Conservation (phyloP, 2,113 vertebrate genomes). For the Ptyas mucosa region DNA sequence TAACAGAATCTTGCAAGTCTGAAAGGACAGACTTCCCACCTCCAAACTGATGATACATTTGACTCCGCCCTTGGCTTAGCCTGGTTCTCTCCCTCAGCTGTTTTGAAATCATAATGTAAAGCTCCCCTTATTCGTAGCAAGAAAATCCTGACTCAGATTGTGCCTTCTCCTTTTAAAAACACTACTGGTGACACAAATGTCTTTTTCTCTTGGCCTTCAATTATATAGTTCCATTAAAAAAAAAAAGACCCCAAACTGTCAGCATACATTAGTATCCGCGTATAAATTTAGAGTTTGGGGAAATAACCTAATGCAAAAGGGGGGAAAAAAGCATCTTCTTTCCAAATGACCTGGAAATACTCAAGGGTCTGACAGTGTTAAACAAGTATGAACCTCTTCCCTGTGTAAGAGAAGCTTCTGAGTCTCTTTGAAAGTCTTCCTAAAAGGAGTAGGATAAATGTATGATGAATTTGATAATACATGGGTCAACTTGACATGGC, state of each 20-base stretch:
- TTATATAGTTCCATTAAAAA: neutral
- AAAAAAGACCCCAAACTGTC: neutral
- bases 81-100: neutral
- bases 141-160: neutral
- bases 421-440: neutral
- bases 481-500: neutral
- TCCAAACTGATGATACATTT: neutral
- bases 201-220: neutral
- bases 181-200: neutral
- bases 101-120: neutral
- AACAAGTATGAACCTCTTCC: neutral
- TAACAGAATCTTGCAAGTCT: neutral
- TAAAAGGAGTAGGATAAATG: neutral
- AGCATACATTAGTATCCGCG: neutral
- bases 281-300: neutral
- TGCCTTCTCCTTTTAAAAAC: neutral
- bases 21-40: neutral
- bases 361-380: neutral
- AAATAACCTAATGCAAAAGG: neutral
- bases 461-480: neutral
- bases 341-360: neutral
- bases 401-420: neutral
- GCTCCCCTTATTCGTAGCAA: neutral
- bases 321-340: neutral
- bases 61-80: neutral